Conservation (phyloP, 2,113 vertebrate species). For the Amphilophus citrinellus region DNA sequence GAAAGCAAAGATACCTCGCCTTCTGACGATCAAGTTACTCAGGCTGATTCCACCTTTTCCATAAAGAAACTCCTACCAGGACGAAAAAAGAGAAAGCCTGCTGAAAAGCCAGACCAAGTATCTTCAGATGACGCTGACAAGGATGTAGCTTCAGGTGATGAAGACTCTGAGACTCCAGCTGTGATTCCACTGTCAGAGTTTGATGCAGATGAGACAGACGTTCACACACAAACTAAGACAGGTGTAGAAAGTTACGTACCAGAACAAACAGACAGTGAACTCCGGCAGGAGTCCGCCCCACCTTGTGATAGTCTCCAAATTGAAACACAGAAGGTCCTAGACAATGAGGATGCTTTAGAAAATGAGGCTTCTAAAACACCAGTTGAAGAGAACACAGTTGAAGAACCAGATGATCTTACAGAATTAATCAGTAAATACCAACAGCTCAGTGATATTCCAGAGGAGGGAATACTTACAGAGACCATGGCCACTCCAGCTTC, state of each 20-base stretch:
- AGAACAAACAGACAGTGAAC: slow-evolving; percentile 35
- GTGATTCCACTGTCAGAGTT: slow-evolving; percentile 93
- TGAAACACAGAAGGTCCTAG: slow-evolving; percentile 20
- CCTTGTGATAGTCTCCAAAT: slow-evolving; percentile 5
- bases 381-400: slow-evolving; percentile 48
- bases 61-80: slow-evolving; percentile 90
- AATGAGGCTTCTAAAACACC: slow-evolving; percentile 6
- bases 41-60: slow-evolving; percentile 88
- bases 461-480: slow-evolving; percentile 80
- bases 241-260: slow-evolving; percentile 26
- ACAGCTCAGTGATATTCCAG: slow-evolving; percentile 81
- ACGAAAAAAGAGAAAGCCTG: slow-evolving; percentile 86
- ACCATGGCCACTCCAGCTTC: slow-evolving; percentile 51
- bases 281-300: slow-evolving; percentile 29
- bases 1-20: slow-evolving; percentile 82
- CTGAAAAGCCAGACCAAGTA: slow-evolving; percentile 81
- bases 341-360: slow-evolving; percentile 8
- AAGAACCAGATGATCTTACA: slow-evolving; percentile 66
- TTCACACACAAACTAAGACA: slow-evolving; percentile 37
- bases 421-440: slow-evolving; percentile 75
- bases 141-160: slow-evolving; percentile 77
- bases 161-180: slow-evolving; percentile 90
- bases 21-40: slow-evolving; percentile 83
- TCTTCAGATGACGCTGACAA: slow-evolving; percentile 79
- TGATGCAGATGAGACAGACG: slow-evolving; percentile 80